Base-by-base conservation (phyloP, 2,113 vertebrate genomes). In the Hassar affinis region DNA sequence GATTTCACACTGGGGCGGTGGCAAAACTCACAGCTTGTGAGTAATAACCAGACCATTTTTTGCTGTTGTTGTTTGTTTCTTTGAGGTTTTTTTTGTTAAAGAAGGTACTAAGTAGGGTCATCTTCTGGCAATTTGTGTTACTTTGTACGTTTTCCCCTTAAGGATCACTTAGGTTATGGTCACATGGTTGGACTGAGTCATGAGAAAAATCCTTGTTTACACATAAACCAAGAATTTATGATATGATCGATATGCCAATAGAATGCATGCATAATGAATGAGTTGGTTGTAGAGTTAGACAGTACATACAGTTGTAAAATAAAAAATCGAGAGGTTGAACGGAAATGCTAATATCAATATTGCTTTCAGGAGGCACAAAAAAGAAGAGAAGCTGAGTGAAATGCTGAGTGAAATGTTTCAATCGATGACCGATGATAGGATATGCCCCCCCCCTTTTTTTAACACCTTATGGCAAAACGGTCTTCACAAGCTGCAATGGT, bases 1-100 rank as follows among this genome's bases (percentile, higher is more conserved):
- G 90, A 12, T 88, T 83, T 87, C 90, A 91, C 91, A 89, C 91
- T 91, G 88, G 45, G 90, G 89, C 90, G 85, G 93, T 90, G 89
- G 90, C 80, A 76, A 84, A 71, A 76, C 86, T 89, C 91, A 85
- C 88, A 90, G 88, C 88, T 87, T 87, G 81, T 89, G 86, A 91
- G 84, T 75, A 85, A 86, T 85, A 90, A 90, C 47, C 81, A 85
- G 85, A 68, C 62, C 2, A 38, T 88, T 83, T 88, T 82, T 71
- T 56, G 85, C 72, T 89, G 84, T 90, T 87, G 51, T 52, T 52
- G 14, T 52, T 17, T 1, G 51, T 88, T 79, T 89, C 84, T 90
- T 86, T 74, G 79, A 87, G 87, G 72, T 86, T 87, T 81, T 81
- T 2, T 42, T 42, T 82, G 85, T 62, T 49, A 78, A 85, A 87